Conservation (phyloP, 2,113 vertebrate species). For the Scomber scombrus region DNA sequence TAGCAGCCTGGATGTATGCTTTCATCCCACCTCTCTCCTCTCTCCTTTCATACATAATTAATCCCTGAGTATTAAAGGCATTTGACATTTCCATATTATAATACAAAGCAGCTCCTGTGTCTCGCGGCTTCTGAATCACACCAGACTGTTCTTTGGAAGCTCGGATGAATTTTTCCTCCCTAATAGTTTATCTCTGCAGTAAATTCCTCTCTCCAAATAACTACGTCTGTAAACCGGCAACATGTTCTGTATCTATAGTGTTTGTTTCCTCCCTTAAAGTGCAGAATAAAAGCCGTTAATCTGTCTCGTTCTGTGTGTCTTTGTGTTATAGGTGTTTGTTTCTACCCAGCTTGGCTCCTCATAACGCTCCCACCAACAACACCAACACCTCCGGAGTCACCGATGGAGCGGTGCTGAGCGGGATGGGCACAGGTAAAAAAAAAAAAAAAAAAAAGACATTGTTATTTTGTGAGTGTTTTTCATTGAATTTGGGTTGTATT, state of each 20-base stretch:
- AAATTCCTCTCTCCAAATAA: background rate
- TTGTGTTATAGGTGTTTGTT: constrained; percentile 90
- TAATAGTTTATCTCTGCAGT: background rate
- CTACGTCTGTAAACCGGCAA: background rate
- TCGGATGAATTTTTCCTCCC: background rate
- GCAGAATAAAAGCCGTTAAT: constrained; percentile 8
- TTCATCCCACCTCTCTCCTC: constrained; percentile 37
- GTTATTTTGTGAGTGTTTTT: too few relatives aligned
- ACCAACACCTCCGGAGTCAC: constrained; percentile 90
- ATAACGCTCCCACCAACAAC: constrained; percentile 93
- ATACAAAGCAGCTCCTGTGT: constrained; percentile 10
- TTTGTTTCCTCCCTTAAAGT: background rate
- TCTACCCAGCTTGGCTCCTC: constrained; percentile 96
- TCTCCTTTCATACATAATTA: constrained; percentile 38
- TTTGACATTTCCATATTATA: constrained; percentile 38
- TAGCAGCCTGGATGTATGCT: background rate
- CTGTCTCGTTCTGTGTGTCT: constrained; percentile 13
- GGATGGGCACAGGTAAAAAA: constrained; percentile 91
- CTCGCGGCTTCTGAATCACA: background rate
- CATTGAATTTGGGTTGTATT: too few relatives aligned
- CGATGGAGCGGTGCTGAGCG: constrained; percentile 94
- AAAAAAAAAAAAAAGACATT: too few relatives aligned
- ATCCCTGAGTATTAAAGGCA: constrained; percentile 2
- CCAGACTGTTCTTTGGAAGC: constrained; percentile 6
- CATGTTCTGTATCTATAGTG: background rate